Percentiles rank a stretch among this genome's conserved stretches.
phyloP scores from a whole-genome alignment of 2,797 vertebrate genomes.

The Delichon dasypus region DNA sequence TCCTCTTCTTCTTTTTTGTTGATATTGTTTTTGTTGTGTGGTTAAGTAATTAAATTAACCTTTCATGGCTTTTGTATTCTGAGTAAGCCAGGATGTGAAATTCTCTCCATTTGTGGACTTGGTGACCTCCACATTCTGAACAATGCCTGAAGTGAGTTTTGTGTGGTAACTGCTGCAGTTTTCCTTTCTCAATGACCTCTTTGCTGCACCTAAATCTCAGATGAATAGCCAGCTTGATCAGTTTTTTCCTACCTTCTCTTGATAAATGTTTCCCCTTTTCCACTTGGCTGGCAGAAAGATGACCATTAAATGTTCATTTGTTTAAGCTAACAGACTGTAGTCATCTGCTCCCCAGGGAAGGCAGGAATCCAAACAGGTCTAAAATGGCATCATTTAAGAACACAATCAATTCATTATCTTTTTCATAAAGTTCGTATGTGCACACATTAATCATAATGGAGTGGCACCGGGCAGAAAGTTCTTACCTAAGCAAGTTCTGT shows the following conservation, averaged over 20 bases:
- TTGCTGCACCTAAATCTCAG: constrained; percentile 2
- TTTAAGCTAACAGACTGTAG: constrained; percentile 73
- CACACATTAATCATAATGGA: constrained; percentile 71
- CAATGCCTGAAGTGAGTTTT: neutral
- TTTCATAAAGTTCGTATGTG: constrained; percentile 75
- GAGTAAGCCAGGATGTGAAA: neutral
- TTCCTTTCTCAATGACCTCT: neutral
- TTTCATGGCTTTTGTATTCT: neutral
- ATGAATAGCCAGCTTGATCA: neutral
- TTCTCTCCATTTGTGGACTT: neutral
- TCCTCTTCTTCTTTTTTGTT: neutral
- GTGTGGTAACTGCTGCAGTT: neutral
- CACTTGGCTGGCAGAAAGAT: constrained; percentile 60
- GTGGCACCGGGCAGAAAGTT: constrained; percentile 63
- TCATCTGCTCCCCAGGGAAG: constrained; percentile 61
- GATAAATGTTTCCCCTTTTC: constrained; percentile 65
- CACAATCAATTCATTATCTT: constrained; percentile 76
- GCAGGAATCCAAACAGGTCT: constrained; percentile 67
- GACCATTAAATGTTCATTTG: constrained; percentile 72
- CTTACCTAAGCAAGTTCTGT: constrained; percentile 77
- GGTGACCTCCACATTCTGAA: neutral
- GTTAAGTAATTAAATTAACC: neutral
- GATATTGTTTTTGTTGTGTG: neutral
- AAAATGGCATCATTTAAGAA: constrained; percentile 71
- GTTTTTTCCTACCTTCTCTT: constrained; percentile 24